These are phyloP conservation scores for Gopherus flavomarginatus DNA, from an alignment of 2,113 vertebrate species.

Conservation along the genomic window DNA sequence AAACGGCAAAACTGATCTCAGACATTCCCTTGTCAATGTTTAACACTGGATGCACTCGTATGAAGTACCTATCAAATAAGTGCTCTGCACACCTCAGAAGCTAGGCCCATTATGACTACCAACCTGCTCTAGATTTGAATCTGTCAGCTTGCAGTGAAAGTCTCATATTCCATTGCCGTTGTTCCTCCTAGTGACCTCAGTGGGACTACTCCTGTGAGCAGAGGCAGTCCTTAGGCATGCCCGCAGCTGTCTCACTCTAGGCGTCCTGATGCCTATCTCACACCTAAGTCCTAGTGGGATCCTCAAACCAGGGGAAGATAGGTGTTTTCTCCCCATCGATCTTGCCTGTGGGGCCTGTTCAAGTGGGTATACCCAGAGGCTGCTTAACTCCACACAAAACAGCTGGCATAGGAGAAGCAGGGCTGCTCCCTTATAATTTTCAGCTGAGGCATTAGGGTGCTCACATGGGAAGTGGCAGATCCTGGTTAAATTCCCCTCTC, in stretches of 20 bases:
- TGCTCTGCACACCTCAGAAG: not conserved
- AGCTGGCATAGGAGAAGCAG: not conserved
- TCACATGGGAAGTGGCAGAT: not conserved
- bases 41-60: not conserved
- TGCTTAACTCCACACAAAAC: not conserved
- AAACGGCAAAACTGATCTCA: not conserved
- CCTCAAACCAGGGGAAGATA: not conserved
- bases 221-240: not conserved
- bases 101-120: not conserved
- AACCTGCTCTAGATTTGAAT: not conserved
- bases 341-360: not conserved
- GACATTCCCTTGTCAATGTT: not conserved
- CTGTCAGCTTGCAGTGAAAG: no score
- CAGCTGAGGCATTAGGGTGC: not conserved
- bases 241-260: not conserved
- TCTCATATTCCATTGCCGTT: no score
- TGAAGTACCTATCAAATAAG: not conserved
- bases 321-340: not conserved
- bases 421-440: not conserved
- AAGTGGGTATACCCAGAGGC: not conserved
- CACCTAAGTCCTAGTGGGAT: not conserved
- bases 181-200: no score
- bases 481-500: not conserved
- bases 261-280: not conserved
- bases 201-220: no score